A percentile compares a stretch with the other conserved stretches of the same genome.
Evolutionary conservation across 2,113 vertebrate species (phyloP).

Genomic region (Semnornis frantzii): DNA sequence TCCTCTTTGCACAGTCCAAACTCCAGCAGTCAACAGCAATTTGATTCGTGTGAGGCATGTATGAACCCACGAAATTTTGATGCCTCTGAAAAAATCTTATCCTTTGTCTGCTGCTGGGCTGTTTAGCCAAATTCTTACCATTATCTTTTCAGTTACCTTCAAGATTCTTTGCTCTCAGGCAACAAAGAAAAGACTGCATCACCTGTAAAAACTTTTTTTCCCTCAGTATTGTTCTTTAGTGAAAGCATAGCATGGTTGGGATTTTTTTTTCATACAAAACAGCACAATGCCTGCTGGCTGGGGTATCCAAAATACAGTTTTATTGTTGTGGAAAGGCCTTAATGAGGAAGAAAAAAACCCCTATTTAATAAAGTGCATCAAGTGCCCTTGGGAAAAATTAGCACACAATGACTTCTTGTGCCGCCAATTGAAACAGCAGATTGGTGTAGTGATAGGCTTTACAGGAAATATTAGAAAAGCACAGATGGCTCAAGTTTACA

Average conservation of each 20-base stretch:
- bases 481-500: conserved; percentile 75
- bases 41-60: not conserved
- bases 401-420: conserved; percentile 75
- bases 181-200: not conserved
- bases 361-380: conserved; percentile 73
- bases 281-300: conserved; percentile 52
- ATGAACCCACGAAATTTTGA: not conserved
- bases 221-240: conserved; percentile 30
- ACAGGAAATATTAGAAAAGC: conserved; percentile 74
- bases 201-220: not conserved
- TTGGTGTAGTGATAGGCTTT: conserved; percentile 58
- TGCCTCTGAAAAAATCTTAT: not conserved
- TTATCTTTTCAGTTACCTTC: not conserved
- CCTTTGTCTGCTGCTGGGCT: not conserved
- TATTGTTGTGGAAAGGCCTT: conserved; percentile 69
- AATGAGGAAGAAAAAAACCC: conserved; percentile 53
- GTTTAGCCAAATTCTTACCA: not conserved
- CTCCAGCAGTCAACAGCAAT: not conserved
- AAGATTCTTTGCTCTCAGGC: not conserved
- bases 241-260: conserved; percentile 4
- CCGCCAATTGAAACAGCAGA: conserved; percentile 66
- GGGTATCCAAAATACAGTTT: conserved; percentile 51
- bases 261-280: not conserved
- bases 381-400: conserved; percentile 74
- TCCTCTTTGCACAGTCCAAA: not conserved